Base-by-base conservation (phyloP, 2,888 invertebrate species). In the Fragum fragum region DNA sequence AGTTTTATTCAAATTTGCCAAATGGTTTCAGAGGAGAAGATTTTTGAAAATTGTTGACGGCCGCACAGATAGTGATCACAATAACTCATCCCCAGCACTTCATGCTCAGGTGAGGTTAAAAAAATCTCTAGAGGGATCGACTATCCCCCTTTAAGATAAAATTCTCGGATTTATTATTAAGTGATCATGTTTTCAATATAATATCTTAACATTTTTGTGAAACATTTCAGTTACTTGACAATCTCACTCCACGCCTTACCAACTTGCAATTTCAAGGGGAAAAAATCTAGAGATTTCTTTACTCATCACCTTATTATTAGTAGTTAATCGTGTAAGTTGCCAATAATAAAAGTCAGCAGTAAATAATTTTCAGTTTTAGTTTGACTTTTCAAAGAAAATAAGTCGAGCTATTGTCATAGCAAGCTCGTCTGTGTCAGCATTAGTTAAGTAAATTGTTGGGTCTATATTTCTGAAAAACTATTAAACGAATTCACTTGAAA, bases 51-150 rank as follows among this genome's bases (percentile, higher is more conserved):
- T 32, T 32, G 63, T 63, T 63, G 63, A 63, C 63, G 1, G 47
- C 14, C 68, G 26, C 42, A 69, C 68, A 69, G 9, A 69, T 39
- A 23, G 26, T 42, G 68, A 47, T 42, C 68, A 42, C 68, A 42
- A 69, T 21, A 69, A 47, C 68, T 69, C 42, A 69, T 42, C 68
- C 42, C 42, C 42, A 53, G 68, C 68, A 69, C 47, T 69, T 69
- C 23, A 42, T 69, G 68, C 68, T 53, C 68, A 69, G 68, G 68
- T 69, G 68, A 69, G 68, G 42, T 69, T 26, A 42, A 69, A 42
- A 47, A 23, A 53, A 53, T 53, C 53, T n/a, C n/a, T n/a, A 53
- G 53, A 23, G n/a, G 21, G 18, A 61, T 29, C 18, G 18, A 21
- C 28, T 32, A 61, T 29, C 61, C 9, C 61, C 32, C 32, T 36